Evolutionary conservation across 1,140 invertebrate genomes (phyloP).

Genomic region (Semibalanus balanoides): DNA sequence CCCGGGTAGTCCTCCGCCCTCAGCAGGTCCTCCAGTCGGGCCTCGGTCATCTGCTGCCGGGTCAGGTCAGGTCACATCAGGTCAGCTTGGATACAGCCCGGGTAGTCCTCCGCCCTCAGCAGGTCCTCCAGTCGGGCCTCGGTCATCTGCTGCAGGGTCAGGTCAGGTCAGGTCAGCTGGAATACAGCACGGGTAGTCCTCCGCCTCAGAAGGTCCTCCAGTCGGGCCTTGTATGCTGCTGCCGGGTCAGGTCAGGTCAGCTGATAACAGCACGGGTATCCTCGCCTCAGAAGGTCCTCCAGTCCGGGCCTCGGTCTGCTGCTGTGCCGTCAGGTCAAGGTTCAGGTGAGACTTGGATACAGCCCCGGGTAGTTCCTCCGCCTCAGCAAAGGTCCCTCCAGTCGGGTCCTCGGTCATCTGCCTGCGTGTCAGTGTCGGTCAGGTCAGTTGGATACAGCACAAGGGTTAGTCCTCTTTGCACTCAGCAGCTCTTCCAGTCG

Average conservation of each 20-base stretch:
- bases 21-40: slow-evolving; percentile 61
- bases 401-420: too few species aligned
- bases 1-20: slow-evolving; percentile 65
- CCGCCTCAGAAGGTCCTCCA: slow-evolving; percentile 65
- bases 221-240: slow-evolving; percentile 55
- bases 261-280: too few species aligned
- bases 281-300: too few species aligned
- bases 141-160: slow-evolving; percentile 35
- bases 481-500: slow-evolving; percentile 61
- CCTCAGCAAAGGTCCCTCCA: too few species aligned
- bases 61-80: neutral
- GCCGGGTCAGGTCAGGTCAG: neutral
- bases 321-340: too few species aligned
- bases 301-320: too few species aligned
- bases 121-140: slow-evolving; percentile 68
- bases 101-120: slow-evolving; percentile 68
- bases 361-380: too few species aligned
- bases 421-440: too few species aligned
- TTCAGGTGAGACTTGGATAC: too few species aligned
- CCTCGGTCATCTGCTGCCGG: slow-evolving; percentile 46
- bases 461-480: slow-evolving; percentile 77
- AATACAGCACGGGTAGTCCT: slow-evolving; percentile 63
- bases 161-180: too few species aligned
- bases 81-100: slow-evolving; percentile 51
- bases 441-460: slow-evolving; percentile 52